Percentiles rank a stretch among this genome's conserved stretches.
Evolutionary conservation across 2,888 invertebrate genomes (phyloP).

Genomic region (Harmothoe impar): DNA sequence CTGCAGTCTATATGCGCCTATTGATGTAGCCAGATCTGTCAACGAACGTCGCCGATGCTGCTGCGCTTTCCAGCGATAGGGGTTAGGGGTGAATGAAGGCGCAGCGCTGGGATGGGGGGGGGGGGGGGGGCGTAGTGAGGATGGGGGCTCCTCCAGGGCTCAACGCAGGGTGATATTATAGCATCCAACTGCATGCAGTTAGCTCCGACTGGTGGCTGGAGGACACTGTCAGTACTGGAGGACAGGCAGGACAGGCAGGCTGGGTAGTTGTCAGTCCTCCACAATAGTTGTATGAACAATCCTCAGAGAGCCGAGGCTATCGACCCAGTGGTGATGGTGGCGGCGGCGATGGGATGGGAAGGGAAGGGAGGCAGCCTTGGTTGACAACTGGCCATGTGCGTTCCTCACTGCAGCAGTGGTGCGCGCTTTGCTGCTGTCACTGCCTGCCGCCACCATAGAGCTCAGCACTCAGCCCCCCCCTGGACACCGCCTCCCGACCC

Average conservation of each 20-base stretch:
- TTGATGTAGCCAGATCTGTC: too few species aligned
- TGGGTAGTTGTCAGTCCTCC: too few species aligned
- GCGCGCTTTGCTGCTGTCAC: background rate
- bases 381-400: conserved; percentile 39
- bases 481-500: background rate
- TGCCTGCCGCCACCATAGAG: background rate
- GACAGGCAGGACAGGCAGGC: background rate
- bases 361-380: background rate
- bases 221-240: background rate
- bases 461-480: background rate
- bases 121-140: too few species aligned
- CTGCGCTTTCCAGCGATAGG: too few species aligned
- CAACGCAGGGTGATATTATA: too few species aligned
- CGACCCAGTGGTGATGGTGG: background rate
- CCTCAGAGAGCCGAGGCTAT: too few species aligned
- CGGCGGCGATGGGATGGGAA: background rate
- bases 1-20: too few species aligned
- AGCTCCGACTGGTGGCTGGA: background rate
- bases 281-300: too few species aligned
- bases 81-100: too few species aligned
- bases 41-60: too few species aligned
- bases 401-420: background rate
- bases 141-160: too few species aligned
- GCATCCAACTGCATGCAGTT: background rate
- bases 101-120: too few species aligned